A percentile compares a stretch with the other conserved stretches of the same genome.
Conservation (phyloP, 2,888 invertebrate genomes). For the Pyralis farinalis region DNA sequence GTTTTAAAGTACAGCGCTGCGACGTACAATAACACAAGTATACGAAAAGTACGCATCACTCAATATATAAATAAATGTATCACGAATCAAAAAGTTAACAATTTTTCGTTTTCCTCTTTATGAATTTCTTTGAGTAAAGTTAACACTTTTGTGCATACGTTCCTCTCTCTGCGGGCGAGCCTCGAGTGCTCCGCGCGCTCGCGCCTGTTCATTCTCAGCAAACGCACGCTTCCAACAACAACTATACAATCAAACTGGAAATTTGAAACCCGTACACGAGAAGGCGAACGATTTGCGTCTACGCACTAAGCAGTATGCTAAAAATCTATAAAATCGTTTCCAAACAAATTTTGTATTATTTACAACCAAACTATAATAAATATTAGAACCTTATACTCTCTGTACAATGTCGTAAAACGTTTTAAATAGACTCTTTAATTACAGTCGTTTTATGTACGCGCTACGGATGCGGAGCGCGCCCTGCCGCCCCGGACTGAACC, state of each 20-base stretch:
- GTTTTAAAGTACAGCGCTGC: no score
- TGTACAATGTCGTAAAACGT: conserved; percentile 56
- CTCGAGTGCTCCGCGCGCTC: no score
- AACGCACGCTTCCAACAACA: no score
- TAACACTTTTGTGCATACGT: no score
- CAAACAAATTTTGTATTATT: conserved; percentile 53
- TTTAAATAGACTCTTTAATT: conserved; percentile 46
- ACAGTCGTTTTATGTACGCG: neutral
- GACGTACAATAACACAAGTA: no score
- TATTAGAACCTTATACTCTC: conserved; percentile 70
- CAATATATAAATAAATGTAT: no score
- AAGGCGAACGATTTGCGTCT: conserved; percentile 21
- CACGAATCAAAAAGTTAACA: no score
- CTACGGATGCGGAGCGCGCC: conserved; percentile 3
- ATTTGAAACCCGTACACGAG: conserved; percentile 23
- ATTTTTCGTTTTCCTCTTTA: no score
- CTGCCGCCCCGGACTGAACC: neutral
- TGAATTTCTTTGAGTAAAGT: no score
- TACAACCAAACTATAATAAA: conserved; percentile 56
- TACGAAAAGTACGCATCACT: no score
- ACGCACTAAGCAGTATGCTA: conserved; percentile 35
- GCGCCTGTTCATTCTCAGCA: no score
- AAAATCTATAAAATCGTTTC: conserved; percentile 34
- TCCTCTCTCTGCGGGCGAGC: no score
- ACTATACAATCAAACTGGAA: conserved; percentile 8